phyloP scores from a whole-genome alignment of 1,140 invertebrate species.

The honey bee (Apis mellifera) region Amel_HAv3.1 CM009933.2:11465001-11465500 shows the following conservation, averaged over 20 bases:
- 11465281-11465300: too few relatives aligned
- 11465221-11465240: background rate
- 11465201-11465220: background rate
- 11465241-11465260: too few relatives aligned
- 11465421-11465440: constrained; percentile 91
- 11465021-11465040: background rate
- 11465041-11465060: background rate
- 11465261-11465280: too few relatives aligned
- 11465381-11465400: constrained; percentile 77
- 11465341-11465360: constrained; percentile 38
- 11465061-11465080: too few relatives aligned
- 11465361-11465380: constrained; percentile 7
- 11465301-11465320: background rate
- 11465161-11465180: constrained; percentile 3
- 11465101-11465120: constrained; percentile 37
- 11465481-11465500: constrained; percentile 82
- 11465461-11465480: constrained; percentile 82
- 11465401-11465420: constrained; percentile 81
- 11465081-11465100: background rate
- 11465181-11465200: constrained; percentile 53
- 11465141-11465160: constrained; percentile 17
- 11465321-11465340: background rate
- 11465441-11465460: constrained; percentile 88
- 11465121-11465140: constrained; percentile 8
- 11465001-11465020: background rate